Evolutionary conservation across 1,140 invertebrate genomes (phyloP).

Genomic region (Aphis craccivora): DNA sequence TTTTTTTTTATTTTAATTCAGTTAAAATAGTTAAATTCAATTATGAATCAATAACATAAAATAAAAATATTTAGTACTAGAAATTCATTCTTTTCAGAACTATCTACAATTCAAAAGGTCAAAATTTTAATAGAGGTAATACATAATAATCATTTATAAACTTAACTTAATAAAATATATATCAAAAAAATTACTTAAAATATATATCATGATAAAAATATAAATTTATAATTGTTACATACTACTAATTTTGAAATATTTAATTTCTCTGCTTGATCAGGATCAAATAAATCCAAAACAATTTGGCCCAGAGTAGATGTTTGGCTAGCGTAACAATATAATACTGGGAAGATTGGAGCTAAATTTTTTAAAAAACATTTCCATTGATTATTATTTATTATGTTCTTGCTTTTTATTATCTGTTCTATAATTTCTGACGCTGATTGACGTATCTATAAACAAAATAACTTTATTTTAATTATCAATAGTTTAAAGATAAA

Average conservation of each 20-base stretch:
- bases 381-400: slow-evolving; percentile 6
- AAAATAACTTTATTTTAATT: background rate
- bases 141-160: background rate
- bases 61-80: too few relatives aligned
- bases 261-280: slow-evolving; percentile 25
- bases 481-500: background rate
- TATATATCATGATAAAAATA: background rate
- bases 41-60: too few relatives aligned
- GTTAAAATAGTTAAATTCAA: too few relatives aligned
- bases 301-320: slow-evolving; percentile 16
- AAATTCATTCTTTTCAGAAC: too few relatives aligned
- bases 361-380: slow-evolving; percentile 36
- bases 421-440: slow-evolving; percentile 43
- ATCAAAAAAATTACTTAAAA: background rate
- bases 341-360: slow-evolving; percentile 8
- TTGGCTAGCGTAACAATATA: slow-evolving; percentile 11
- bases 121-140: too few relatives aligned
- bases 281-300: slow-evolving; percentile 45
- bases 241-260: slow-evolving; percentile 36
- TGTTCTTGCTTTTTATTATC: slow-evolving; percentile 25
- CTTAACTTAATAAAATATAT: background rate
- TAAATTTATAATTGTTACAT: background rate
- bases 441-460: slow-evolving; percentile 31
- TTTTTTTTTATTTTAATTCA: too few relatives aligned
- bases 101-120: too few relatives aligned